Evolutionary conservation across 2,113 vertebrate genomes (phyloP).

Genomic region (Smithornis capensis): DNA sequence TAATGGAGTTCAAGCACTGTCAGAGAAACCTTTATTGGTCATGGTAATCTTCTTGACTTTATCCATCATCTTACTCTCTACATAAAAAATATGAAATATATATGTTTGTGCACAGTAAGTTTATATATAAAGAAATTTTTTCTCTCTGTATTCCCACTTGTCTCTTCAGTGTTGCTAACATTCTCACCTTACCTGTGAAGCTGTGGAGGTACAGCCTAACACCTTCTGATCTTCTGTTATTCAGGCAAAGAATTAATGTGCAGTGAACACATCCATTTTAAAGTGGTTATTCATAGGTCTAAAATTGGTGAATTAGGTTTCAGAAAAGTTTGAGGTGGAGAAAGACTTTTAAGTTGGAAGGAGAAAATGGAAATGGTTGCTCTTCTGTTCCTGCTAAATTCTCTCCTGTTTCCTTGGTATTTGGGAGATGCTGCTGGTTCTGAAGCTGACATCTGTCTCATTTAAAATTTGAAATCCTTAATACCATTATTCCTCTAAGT

Average conservation of each 20-base stretch:
- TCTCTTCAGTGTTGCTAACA: background rate
- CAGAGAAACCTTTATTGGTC: background rate
- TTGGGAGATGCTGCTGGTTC: background rate
- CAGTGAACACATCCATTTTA: background rate
- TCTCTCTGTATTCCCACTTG: conserved; percentile 47
- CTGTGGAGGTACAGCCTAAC: conserved; percentile 37
- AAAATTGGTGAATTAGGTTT: background rate
- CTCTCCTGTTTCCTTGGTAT: background rate
- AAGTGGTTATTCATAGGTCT: background rate
- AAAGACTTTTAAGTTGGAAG: background rate
- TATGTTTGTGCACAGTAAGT: background rate
- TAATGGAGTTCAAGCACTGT: background rate
- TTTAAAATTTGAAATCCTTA: background rate
- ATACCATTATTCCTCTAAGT: background rate
- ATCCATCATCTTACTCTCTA: background rate
- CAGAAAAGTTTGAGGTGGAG: background rate
- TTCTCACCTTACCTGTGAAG: conserved; percentile 67
- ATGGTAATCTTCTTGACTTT: background rate
- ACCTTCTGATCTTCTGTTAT: conserved; percentile 25
- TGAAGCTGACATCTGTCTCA: background rate
- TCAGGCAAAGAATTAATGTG: conserved; percentile 31
- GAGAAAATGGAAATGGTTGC: background rate
- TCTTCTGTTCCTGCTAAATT: background rate
- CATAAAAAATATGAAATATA: conserved; percentile 5
- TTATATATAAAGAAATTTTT: background rate